A percentile compares a stretch with the other conserved stretches of the same genome.
Evolutionary conservation across 2,888 invertebrate species (phyloP).

Genomic region (Tridacna crocea): DNA sequence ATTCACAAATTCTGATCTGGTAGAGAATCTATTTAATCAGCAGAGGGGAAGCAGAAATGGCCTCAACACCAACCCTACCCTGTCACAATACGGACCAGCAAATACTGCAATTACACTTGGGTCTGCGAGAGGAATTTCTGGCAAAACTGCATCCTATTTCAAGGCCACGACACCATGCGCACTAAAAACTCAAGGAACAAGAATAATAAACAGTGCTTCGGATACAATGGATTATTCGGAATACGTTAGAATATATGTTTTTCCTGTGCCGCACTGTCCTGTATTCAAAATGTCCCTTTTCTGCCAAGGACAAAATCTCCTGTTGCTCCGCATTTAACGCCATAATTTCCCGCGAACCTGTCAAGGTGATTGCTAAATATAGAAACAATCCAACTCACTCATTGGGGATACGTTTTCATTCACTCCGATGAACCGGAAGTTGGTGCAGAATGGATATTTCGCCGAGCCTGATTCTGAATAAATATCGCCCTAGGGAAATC

Average conservation of each 20-base stretch:
- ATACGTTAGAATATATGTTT: not conserved
- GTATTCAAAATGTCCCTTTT: slow-evolving; percentile 17
- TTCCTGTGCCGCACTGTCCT: slow-evolving; percentile 1
- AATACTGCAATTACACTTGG: slow-evolving; percentile 53
- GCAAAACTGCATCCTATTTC: slow-evolving; percentile 37
- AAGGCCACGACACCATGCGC: slow-evolving; percentile 31
- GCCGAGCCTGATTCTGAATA: too few species aligned
- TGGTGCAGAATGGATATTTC: too few species aligned
- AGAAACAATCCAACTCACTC: too few species aligned
- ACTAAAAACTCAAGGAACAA: slow-evolving; percentile 37
- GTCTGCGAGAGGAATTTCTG: slow-evolving; percentile 50
- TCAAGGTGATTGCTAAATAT: too few species aligned
- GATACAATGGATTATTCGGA: too few species aligned
- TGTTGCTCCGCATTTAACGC: too few species aligned
- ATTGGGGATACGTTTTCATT: too few species aligned
- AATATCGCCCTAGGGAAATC: too few species aligned
- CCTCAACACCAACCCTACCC: slow-evolving; percentile 55
- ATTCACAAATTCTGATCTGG: too few species aligned
- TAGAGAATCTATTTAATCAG: slow-evolving; percentile 21
- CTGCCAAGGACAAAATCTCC: not conserved
- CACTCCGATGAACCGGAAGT: too few species aligned
- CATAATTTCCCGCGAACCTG: too few species aligned
- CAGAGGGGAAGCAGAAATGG: slow-evolving; percentile 60
- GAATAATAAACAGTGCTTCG: not conserved
- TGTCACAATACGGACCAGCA: slow-evolving; percentile 57